These are phyloP conservation scores for Leistus spinibarbis DNA, from an alignment of 2,888 invertebrate genomes.

Conservation along the genomic window DNA sequence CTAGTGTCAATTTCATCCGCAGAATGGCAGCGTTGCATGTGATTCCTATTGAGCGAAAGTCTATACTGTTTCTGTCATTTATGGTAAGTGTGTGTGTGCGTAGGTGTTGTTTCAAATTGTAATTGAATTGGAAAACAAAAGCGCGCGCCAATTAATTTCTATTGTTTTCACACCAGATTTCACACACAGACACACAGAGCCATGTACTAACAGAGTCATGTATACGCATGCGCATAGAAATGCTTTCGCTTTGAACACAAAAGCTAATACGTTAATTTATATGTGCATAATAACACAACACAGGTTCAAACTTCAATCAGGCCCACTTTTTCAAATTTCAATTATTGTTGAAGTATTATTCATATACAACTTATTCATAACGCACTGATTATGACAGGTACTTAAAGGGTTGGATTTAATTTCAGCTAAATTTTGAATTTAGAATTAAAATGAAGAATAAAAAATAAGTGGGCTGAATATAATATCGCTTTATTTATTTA, in stretches of 20 bases:
- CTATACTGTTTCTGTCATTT: not conserved
- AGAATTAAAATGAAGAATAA: too few relatives aligned
- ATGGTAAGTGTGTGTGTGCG: not conserved
- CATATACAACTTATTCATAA: too few relatives aligned
- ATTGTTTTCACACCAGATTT: not conserved
- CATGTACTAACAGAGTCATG: too few relatives aligned
- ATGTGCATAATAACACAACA: not conserved
- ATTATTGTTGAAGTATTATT: too few relatives aligned
- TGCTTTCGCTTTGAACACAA: not conserved
- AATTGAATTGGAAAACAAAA: not conserved
- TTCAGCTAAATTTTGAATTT: too few relatives aligned
- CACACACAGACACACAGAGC: too few relatives aligned
- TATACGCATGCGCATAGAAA: not conserved
- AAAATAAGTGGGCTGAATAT: too few relatives aligned
- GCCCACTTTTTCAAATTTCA: not conserved
- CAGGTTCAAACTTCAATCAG: too few relatives aligned
- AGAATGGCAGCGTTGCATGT: not conserved
- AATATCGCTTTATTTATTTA: too few relatives aligned
- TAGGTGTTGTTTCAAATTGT: not conserved
- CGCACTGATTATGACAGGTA: too few relatives aligned
- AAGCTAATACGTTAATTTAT: not conserved
- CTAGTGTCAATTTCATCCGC: not conserved
- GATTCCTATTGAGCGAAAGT: not conserved
- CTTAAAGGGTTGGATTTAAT: too few relatives aligned
- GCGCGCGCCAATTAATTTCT: not conserved